Conservation (phyloP, 2,888 invertebrate genomes). For the Lottia scabra region DNA sequence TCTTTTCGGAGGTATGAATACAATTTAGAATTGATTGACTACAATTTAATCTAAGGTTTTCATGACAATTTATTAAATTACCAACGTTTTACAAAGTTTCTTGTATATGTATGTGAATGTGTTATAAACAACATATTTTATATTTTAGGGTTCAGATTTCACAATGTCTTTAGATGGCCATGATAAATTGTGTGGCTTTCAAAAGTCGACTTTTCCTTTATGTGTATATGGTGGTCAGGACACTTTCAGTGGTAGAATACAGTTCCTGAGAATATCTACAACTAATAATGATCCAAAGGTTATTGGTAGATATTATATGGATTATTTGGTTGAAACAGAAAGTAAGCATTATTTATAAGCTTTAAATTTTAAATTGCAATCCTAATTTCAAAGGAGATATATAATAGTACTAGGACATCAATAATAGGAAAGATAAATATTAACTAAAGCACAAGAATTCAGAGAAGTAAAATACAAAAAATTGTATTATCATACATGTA, state of each 20-base stretch:
- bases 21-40: too few species aligned
- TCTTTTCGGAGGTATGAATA: neutral
- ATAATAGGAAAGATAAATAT: too few species aligned
- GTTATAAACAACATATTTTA: neutral
- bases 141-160: neutral
- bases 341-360: neutral
- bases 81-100: too few species aligned
- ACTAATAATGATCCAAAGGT: neutral
- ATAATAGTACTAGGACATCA: too few species aligned
- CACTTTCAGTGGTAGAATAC: neutral
- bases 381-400: too few species aligned
- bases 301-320: neutral
- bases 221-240: constrained; percentile 2
- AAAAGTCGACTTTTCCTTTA: neutral
- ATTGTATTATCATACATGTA: too few species aligned
- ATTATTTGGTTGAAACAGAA: neutral
- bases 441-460: too few species aligned
- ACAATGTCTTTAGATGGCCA: constrained; percentile 2
- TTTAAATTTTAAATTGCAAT: too few species aligned
- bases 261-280: neutral
- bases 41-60: too few species aligned
- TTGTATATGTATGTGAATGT: too few species aligned
- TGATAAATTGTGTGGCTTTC: neutral
- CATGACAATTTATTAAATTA: too few species aligned
- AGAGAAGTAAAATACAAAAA: too few species aligned